phyloP scores from a whole-genome alignment of 1,140 invertebrate genomes.

The Drosophila subobscura region DNA sequence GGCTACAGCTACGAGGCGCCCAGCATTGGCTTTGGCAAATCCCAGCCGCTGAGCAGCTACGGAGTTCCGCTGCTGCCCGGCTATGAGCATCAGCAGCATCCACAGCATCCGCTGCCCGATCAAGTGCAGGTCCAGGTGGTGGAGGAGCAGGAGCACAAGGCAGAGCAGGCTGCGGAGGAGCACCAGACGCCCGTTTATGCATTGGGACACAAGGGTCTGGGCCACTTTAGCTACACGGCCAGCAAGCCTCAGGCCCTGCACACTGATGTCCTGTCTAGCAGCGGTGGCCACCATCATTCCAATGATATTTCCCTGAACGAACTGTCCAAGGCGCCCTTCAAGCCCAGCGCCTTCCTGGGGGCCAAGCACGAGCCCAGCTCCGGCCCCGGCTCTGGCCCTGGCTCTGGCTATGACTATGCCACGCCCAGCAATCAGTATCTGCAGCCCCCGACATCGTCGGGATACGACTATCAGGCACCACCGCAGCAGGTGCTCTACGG shows the following conservation, averaged over 20 bases:
- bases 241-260: slow-evolving; percentile 72
- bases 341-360: slow-evolving; percentile 75
- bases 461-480: slow-evolving; percentile 65
- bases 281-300: background rate
- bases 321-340: slow-evolving; percentile 65
- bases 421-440: slow-evolving; percentile 57
- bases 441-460: slow-evolving; percentile 54
- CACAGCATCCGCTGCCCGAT: slow-evolving; percentile 38
- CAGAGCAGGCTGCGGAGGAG: slow-evolving; percentile 21
- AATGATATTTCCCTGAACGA: slow-evolving; percentile 18
- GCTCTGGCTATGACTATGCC: slow-evolving; percentile 62
- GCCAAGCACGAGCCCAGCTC: slow-evolving; percentile 58
- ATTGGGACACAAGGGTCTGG: slow-evolving; percentile 74
- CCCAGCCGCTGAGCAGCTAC: slow-evolving; percentile 56
- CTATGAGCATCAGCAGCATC: slow-evolving; percentile 60
- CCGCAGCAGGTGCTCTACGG: slow-evolving; percentile 51
- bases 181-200: slow-evolving; percentile 66
- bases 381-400: background rate
- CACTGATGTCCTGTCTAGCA: slow-evolving; percentile 42
- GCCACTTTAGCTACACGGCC: slow-evolving; percentile 71
- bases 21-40: slow-evolving; percentile 49
- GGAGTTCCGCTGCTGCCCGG: slow-evolving; percentile 58
- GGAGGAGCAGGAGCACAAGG: slow-evolving; percentile 32
- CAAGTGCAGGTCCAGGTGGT: slow-evolving; percentile 37
- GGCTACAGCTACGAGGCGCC: slow-evolving; percentile 59